Percentiles rank a stretch among this genome's conserved stretches.
Evolutionary conservation across 2,888 invertebrate species (phyloP).

Genomic region (Macrosiphum euphorbiae): DNA sequence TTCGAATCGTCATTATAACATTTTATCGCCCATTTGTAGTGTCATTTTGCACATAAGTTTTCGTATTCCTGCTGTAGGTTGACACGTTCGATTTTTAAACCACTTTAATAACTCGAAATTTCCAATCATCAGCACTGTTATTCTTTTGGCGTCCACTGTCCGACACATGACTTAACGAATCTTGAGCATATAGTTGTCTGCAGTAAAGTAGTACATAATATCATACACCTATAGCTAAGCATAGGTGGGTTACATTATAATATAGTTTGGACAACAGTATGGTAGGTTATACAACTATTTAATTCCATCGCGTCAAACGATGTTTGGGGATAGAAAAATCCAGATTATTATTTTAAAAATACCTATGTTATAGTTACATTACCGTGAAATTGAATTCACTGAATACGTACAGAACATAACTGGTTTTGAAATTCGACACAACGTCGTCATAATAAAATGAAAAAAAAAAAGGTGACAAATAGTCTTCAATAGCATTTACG

Average conservation of each 20-base stretch:
- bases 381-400: conserved; percentile 37
- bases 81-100: not conserved
- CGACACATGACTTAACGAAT: conserved; percentile 14
- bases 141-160: not conserved
- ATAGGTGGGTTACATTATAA: not conserved
- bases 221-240: not conserved
- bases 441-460: not conserved
- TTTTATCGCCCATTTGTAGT: not conserved
- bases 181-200: not conserved
- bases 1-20: not conserved
- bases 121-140: not conserved
- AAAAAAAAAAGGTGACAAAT: not conserved
- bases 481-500: not conserved
- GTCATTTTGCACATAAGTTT: not conserved
- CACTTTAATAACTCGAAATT: conserved; percentile 21
- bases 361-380: not conserved
- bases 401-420: not conserved
- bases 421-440: not conserved
- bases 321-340: not conserved
- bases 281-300: conserved; percentile 8
- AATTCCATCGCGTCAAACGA: not conserved
- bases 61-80: not conserved
- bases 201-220: not conserved
- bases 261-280: not conserved
- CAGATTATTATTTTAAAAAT: not conserved